phyloP scores from a whole-genome alignment of 1,140 invertebrate species.

The Prorops nasuta region DNA sequence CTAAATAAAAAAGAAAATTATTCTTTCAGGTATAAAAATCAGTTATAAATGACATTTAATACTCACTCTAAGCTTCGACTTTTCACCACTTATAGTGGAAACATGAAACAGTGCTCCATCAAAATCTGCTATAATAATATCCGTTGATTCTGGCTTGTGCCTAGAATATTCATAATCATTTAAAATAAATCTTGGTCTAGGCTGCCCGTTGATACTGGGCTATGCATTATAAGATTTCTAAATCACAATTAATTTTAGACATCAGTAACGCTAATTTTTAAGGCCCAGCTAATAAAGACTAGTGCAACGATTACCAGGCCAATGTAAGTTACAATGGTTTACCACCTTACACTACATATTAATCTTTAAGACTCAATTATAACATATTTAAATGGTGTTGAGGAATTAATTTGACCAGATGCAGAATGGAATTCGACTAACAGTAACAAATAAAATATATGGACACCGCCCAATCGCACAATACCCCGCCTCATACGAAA shows the following conservation, averaged over 20 bases:
- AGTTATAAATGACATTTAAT: background rate
- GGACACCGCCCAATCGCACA: constrained; percentile 31
- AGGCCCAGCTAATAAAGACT: too few relatives aligned
- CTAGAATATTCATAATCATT: constrained; percentile 59
- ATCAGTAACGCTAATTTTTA: too few relatives aligned
- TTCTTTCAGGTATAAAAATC: background rate
- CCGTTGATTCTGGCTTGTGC: constrained; percentile 91
- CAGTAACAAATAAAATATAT: constrained; percentile 8
- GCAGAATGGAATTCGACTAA: too few relatives aligned
- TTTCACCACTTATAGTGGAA: constrained; percentile 94
- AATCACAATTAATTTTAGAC: too few relatives aligned
- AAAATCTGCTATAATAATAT: constrained; percentile 94
- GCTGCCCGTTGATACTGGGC: too few relatives aligned
- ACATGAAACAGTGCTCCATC: constrained; percentile 98
- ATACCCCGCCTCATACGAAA: constrained; percentile 5
- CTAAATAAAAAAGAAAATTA: constrained; percentile 54
- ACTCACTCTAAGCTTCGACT: constrained; percentile 94
- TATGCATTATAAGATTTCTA: too few relatives aligned
- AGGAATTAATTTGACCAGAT: too few relatives aligned
- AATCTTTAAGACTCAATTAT: too few relatives aligned
- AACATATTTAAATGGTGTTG: too few relatives aligned
- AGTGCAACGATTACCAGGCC: too few relatives aligned
- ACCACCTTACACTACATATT: too few relatives aligned
- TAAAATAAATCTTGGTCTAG: constrained; percentile 7
- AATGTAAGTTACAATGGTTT: too few relatives aligned